Conservation (phyloP, 2,797 vertebrate species). For the Bucorvus abyssinicus region DNA sequence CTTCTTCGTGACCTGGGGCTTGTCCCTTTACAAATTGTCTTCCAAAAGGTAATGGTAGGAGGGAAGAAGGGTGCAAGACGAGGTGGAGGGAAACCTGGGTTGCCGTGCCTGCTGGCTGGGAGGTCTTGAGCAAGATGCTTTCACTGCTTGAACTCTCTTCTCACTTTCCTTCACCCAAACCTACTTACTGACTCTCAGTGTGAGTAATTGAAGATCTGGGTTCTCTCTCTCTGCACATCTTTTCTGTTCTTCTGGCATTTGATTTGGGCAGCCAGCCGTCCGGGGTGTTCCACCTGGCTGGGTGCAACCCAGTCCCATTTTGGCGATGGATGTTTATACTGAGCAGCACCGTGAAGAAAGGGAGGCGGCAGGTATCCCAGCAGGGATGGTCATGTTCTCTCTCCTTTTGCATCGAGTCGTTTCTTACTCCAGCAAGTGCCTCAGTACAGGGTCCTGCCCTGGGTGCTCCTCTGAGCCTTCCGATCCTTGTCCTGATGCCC, state of each 20-base stretch:
- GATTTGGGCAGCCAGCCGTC: not conserved
- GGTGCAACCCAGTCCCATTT: not conserved
- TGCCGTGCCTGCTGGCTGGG: not conserved
- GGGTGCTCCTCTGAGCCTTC: not conserved
- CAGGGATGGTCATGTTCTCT: not conserved
- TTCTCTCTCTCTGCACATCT: not conserved
- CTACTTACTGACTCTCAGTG: not conserved
- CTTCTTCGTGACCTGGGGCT: not conserved
- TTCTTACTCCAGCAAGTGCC: not conserved
- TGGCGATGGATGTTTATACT: not conserved
- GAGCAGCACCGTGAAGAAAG: not conserved
- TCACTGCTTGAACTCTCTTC: not conserved
- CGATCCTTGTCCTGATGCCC: not conserved
- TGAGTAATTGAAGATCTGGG: not conserved
- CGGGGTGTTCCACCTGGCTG: not conserved
- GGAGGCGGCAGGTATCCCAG: not conserved
- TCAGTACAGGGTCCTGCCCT: not conserved
- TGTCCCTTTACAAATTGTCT: not conserved
- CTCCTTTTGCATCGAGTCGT: not conserved
- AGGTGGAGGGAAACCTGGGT: not conserved
- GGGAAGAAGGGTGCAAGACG: not conserved
- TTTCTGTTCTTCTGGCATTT: not conserved
- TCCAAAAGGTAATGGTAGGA: not conserved
- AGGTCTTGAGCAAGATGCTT: not conserved
- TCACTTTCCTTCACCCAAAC: not conserved